Base-by-base conservation (phyloP, 1,140 invertebrate genomes). In the Tetragonula clypearis region DNA sequence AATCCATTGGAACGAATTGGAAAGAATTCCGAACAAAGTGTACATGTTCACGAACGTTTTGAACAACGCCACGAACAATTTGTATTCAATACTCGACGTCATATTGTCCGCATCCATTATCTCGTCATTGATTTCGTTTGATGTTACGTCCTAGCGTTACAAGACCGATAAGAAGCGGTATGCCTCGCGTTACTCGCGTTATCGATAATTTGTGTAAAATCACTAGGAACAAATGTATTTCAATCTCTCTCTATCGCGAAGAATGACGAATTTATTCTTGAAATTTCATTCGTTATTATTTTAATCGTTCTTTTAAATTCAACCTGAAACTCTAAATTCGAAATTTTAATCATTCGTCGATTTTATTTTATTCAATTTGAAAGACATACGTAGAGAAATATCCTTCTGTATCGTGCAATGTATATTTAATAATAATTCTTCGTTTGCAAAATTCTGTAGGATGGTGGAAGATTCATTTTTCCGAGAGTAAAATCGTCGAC, bases 51-150 rank as follows among this genome's bases (percentile, higher is more conserved):
- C 23, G 26, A 60, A 82, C 55, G 5, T 60, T 26, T 68, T 65
- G 26, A 17, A 21, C 79, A 49, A 49, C 41, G 41, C 41, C 58
- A 35, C 23, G 49, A 41, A 56, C 77, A 58, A 84, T 84, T 84
- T 72, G 72, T 84, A 79, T 84, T 84, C 82, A 79, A 21, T 56
- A 5, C 77, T 60, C 41, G 41, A 72, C 77, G 82, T 79, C 30
- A 79, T 84, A 84, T 79, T 55, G 68, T 79, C 77, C 72, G 68
- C 41, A 76, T 84, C 49, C 82, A 84, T 79, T 79, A 84, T 79
- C 82, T 84, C 56, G 68, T 79, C 82, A 84, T 84, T 68, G 82
- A 84, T 84, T 84, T 84, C 82, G 66, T 84, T 71, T 84, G 76
- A 79, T 72, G 26, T 84, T 84, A 84, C 82, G 68, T 84, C 68